Percentiles rank a stretch among this genome's conserved stretches.
Conservation (phyloP, 2,888 invertebrate genomes). For the Callimorpha dominula region DNA sequence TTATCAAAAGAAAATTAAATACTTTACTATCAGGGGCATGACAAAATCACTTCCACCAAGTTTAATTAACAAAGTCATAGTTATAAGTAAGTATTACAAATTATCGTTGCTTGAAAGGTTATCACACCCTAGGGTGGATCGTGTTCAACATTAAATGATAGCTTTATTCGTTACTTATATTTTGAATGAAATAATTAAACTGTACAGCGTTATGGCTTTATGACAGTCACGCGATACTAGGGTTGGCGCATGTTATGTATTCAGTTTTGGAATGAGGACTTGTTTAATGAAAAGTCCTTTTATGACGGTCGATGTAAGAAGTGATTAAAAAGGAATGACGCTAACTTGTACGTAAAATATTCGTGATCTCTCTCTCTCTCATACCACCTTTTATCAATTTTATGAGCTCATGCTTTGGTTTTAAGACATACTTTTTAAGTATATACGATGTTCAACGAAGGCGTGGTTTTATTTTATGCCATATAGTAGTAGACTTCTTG, state of each 20-base stretch:
- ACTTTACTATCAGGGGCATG: background rate
- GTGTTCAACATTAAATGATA: conserved; percentile 51
- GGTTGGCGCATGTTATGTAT: conserved; percentile 6
- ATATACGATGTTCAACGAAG: too few species aligned
- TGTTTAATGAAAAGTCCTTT: background rate
- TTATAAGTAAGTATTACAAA: conserved; percentile 37
- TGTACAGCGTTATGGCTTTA: conserved; percentile 30
- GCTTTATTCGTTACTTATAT: conserved; percentile 48
- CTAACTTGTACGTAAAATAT: background rate
- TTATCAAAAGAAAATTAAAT: background rate
- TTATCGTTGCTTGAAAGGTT: conserved; percentile 43
- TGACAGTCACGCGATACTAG: conserved; percentile 43
- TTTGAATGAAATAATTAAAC: conserved; percentile 50
- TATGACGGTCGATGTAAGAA: background rate
- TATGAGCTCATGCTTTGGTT: too few species aligned
- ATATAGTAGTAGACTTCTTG: too few species aligned
- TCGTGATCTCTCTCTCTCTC: too few species aligned
- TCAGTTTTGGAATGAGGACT: background rate
- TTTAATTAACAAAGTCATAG: conserved; percentile 46
- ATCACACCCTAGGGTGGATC: conserved; percentile 38
- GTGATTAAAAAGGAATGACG: background rate
- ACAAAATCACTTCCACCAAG: conserved; percentile 36
- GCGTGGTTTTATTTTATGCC: too few species aligned
- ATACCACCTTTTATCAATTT: too few species aligned
- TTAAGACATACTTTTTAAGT: too few species aligned